phyloP scores from a whole-genome alignment of 2,797 vertebrate species.

The Myotis daubentonii region DNA sequence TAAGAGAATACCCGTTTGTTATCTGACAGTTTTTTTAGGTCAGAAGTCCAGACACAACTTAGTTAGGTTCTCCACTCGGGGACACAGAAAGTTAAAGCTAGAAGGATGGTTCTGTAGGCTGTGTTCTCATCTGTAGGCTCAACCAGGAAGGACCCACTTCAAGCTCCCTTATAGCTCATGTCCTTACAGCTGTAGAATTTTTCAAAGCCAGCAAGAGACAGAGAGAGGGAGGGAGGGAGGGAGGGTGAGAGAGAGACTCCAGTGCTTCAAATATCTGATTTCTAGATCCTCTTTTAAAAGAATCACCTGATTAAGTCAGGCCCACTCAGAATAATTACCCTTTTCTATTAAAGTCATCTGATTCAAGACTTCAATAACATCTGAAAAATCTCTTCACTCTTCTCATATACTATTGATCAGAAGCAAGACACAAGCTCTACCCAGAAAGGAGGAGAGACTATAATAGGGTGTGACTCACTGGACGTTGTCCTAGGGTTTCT shows the following conservation, averaged over 20 bases:
- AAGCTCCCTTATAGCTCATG: not conserved
- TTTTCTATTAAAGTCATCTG: slow-evolving; percentile 10
- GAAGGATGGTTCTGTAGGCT: not conserved
- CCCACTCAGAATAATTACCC: not conserved
- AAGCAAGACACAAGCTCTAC: not conserved
- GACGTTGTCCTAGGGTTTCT: not conserved
- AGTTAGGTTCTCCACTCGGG: not conserved
- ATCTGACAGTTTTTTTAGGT: not conserved
- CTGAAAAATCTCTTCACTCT: not conserved
- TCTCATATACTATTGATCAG: not conserved
- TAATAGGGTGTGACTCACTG: not conserved
- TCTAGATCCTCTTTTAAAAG: slow-evolving; percentile 10
- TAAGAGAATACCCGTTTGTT: not conserved
- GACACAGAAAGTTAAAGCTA: not conserved
- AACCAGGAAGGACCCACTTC: not conserved
- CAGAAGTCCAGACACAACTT: not conserved
- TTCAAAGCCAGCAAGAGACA: not conserved
- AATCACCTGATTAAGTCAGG: not conserved
- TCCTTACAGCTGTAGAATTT: not conserved
- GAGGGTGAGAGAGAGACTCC: not conserved
- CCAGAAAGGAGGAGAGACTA: not conserved
- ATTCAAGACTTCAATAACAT: not conserved
- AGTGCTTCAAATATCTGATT: not conserved
- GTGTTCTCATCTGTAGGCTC: not conserved
- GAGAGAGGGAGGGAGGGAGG: not conserved